These are phyloP conservation scores for Eremophila alpestris DNA, from an alignment of 2,797 vertebrate species.

Conservation along the genomic window DNA sequence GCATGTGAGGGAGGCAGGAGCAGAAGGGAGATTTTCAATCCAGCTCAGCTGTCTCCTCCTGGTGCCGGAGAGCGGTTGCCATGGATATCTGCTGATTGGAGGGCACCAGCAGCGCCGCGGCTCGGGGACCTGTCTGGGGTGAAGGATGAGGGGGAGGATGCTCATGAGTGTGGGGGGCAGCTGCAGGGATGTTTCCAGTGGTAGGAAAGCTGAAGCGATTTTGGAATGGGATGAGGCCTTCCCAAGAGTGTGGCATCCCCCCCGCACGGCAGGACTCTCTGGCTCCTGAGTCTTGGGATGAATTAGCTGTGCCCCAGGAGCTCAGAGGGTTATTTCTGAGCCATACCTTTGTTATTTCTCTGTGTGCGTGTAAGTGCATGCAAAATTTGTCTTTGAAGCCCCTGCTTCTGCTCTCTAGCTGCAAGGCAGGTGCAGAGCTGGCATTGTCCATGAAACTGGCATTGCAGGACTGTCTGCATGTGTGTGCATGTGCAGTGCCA, in stretches of 20 bases:
- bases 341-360: neutral
- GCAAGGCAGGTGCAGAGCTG: neutral
- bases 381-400: slow-evolving; percentile 12
- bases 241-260: neutral
- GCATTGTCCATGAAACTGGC: neutral
- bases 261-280: neutral
- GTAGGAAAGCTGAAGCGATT: slow-evolving; percentile 40
- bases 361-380: neutral
- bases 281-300: neutral
- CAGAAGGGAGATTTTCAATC: slow-evolving; percentile 90
- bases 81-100: slow-evolving; percentile 96
- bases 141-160: slow-evolving; percentile 78
- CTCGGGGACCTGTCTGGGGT: slow-evolving; percentile 81
- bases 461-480: neutral
- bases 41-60: slow-evolving; percentile 82
- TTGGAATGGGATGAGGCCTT: slow-evolving; percentile 30
- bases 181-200: slow-evolving; percentile 63
- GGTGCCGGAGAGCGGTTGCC: slow-evolving; percentile 92
- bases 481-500: neutral
- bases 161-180: slow-evolving; percentile 74
- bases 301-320: neutral
- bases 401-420: neutral
- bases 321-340: neutral
- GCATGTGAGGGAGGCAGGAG: slow-evolving; percentile 80
- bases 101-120: slow-evolving; percentile 85